Evolutionary conservation across 2,888 invertebrate species (phyloP).

Genomic region (Tetheella fluctuosa): DNA sequence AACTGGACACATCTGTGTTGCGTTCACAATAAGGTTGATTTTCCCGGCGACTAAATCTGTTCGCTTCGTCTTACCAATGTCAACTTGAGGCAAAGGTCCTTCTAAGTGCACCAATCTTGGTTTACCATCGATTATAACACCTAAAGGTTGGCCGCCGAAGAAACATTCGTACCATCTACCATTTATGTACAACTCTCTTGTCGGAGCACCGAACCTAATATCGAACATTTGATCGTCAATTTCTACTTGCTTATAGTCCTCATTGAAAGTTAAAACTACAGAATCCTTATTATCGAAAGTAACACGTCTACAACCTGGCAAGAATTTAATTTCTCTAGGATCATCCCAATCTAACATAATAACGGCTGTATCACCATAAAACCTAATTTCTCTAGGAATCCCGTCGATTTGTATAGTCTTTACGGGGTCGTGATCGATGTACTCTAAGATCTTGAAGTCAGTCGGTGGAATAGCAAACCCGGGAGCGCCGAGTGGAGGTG

Average conservation of each 20-base stretch:
- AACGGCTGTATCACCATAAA: conserved; percentile 93
- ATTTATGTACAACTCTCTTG: conserved; percentile 95
- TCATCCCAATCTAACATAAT: conserved; percentile 94
- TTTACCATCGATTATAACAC: conserved; percentile 91
- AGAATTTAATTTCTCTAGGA: conserved; percentile 93
- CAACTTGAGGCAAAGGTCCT: conserved; percentile 97
- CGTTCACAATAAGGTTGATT: conserved; percentile 93
- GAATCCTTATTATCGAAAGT: conserved; percentile 91
- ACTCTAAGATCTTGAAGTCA: conserved; percentile 68
- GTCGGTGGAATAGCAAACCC: conserved; percentile 66
- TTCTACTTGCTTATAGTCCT: conserved; percentile 88
- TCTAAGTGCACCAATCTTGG: conserved; percentile 92
- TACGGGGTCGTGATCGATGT: conserved; percentile 86
- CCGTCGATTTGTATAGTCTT: conserved; percentile 93
- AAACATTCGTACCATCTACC: conserved; percentile 95
- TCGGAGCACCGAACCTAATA: conserved; percentile 95
- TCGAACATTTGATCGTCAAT: conserved; percentile 90
- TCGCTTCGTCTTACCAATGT: conserved; percentile 91
- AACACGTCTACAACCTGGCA: conserved; percentile 90
- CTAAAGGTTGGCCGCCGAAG: conserved; percentile 94
- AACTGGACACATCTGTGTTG: conserved; percentile 90
- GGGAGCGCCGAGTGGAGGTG: conserved; percentile 72
- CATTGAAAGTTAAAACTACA: conserved; percentile 86
- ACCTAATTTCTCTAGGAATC: conserved; percentile 91
- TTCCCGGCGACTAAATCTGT: conserved; percentile 93